phyloP scores from a whole-genome alignment of 2,888 invertebrate genomes.

The Diaphora mendica region DNA sequence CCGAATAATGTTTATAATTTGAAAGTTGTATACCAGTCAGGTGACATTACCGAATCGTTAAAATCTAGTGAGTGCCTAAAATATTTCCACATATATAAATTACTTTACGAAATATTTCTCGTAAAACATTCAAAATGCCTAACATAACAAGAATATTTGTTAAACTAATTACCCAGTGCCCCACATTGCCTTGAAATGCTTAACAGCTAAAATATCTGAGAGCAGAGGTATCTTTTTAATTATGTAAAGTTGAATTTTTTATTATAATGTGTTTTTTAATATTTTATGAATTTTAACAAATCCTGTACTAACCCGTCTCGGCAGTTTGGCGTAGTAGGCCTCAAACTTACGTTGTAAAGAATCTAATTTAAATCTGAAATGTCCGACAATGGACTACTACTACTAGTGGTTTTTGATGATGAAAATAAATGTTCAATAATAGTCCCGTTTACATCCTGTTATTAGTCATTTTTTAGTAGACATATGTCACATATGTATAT shows the following conservation, averaged over 20 bases:
- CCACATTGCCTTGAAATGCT: background rate
- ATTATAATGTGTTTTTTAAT: background rate
- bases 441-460: background rate
- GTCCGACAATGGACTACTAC: too few species aligned
- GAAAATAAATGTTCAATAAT: too few species aligned
- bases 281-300: too few species aligned
- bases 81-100: background rate
- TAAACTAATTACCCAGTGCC: background rate
- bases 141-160: background rate
- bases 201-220: background rate
- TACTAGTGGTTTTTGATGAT: too few species aligned
- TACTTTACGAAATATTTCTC: background rate
- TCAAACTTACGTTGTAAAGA: too few species aligned
- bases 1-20: background rate
- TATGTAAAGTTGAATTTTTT: background rate
- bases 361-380: too few species aligned
- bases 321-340: too few species aligned
- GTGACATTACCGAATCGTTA: background rate
- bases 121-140: background rate
- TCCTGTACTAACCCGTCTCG: too few species aligned
- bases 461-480: background rate
- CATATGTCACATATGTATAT: background rate
- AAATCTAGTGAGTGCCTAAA: background rate
- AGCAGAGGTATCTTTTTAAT: background rate
- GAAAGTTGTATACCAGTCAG: background rate